These are phyloP conservation scores for Anniella stebbinsi DNA, from an alignment of 2,797 vertebrate genomes.

Conservation along the genomic window DNA sequence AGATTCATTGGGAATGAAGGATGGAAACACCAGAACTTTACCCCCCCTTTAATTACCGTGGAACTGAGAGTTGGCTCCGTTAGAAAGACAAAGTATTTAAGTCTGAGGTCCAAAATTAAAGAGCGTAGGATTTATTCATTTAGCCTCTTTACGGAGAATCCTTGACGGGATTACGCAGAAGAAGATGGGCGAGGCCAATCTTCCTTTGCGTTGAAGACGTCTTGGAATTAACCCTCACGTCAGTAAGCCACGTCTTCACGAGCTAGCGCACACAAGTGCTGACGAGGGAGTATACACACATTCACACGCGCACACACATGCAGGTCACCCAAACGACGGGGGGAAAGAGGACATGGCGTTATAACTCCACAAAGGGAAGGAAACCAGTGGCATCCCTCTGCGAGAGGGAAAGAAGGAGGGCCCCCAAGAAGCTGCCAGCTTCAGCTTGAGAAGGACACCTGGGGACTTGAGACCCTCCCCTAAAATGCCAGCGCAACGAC, in stretches of 20 bases:
- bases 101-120: not conserved
- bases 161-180: not conserved
- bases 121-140: not conserved
- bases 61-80: not conserved
- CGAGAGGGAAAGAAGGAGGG: not conserved
- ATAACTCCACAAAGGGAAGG: not conserved
- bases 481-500: not conserved
- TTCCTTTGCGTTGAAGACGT: not conserved
- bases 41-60: too few relatives aligned
- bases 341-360: not conserved
- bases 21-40: not conserved
- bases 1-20: not conserved
- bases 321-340: not conserved
- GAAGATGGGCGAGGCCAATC: not conserved
- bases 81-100: not conserved
- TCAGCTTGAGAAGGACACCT: not conserved
- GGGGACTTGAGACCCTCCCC: not conserved
- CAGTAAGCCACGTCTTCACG: not conserved
- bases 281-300: not conserved
- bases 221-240: constrained; percentile 17
- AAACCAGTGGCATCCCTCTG: not conserved
- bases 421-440: not conserved
- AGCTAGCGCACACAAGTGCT: not conserved
- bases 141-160: not conserved
- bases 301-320: not conserved